These are phyloP conservation scores for Artemisiospiza belli DNA, from an alignment of 2,113 vertebrate species.

Conservation along the genomic window DNA sequence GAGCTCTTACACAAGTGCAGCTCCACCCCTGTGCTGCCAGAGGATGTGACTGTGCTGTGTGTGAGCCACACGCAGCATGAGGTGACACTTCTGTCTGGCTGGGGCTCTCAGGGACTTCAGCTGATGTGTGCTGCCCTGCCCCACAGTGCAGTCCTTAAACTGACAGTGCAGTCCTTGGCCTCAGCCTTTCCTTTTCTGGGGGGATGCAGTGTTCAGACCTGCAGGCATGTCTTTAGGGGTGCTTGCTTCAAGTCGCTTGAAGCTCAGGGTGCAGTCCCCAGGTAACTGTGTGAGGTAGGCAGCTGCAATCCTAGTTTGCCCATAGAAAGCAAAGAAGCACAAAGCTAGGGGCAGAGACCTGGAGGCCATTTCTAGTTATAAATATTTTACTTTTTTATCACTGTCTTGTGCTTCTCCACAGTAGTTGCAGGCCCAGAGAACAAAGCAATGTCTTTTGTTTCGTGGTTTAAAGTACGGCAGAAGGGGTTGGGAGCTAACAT, in stretches of 20 bases:
- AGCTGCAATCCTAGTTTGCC: background rate
- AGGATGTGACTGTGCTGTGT: background rate
- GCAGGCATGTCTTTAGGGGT: background rate
- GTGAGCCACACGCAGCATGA: accelerated
- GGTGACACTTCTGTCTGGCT: background rate
- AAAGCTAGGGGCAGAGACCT: background rate
- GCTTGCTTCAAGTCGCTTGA: background rate
- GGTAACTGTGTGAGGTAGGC: accelerated
- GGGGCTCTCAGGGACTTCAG: background rate
- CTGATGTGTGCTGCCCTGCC: accelerated
- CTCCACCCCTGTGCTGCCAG: background rate
- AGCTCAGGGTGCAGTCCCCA: background rate
- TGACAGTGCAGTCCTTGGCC: background rate
- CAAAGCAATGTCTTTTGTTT: background rate
- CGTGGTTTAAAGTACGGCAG: background rate
- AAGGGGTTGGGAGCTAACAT: background rate
- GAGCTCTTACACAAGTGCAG: background rate
- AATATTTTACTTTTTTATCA: background rate
- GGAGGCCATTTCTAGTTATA: background rate
- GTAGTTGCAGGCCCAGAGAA: background rate
- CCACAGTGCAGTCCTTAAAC: background rate
- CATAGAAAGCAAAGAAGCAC: background rate
- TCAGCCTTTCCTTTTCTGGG: background rate
- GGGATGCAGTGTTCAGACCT: background rate
- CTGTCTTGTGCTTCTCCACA: background rate